phyloP scores from a whole-genome alignment of 2,113 vertebrate genomes.

The Steatornis caripensis region DNA sequence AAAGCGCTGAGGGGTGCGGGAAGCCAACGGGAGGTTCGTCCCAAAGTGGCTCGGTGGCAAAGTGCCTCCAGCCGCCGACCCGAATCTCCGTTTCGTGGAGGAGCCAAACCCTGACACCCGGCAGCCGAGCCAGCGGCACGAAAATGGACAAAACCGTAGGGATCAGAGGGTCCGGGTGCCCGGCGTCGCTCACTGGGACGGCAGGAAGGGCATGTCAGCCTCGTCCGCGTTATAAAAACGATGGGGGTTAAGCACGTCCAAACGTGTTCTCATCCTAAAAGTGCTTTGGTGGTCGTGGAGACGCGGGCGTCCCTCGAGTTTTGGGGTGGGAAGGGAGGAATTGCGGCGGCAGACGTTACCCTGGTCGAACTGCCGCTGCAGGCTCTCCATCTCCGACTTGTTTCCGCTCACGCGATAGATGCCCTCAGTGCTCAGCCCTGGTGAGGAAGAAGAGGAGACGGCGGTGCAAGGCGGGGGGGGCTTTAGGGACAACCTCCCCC shows the following conservation, averaged over 20 bases:
- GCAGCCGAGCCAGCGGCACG: too few species aligned
- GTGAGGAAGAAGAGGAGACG: neutral
- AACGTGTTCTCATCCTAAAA: neutral
- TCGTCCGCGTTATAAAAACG: neutral
- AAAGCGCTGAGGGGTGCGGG: neutral
- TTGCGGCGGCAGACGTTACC: conserved; percentile 40
- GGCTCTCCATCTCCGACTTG: conserved; percentile 95
- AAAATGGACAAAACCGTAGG: fast-evolving
- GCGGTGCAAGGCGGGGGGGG: fast-evolving
- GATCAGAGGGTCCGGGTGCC: fast-evolving
- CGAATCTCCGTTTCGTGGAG: too few species aligned
- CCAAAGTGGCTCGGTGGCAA: fast-evolving
- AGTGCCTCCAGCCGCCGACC: neutral
- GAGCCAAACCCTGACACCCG: fast-evolving
- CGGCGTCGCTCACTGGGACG: fast-evolving
- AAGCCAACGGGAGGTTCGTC: neutral
- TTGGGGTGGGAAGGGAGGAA: neutral
- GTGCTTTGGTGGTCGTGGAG: fast-evolving
- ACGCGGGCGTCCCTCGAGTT: fast-evolving
- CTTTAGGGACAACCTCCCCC: neutral
- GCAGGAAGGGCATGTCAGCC: neutral
- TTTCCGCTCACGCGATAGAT: conserved; percentile 96
- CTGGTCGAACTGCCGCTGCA: conserved; percentile 95
- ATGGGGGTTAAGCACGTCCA: neutral
- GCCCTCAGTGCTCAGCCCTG: conserved; percentile 90